Evolutionary conservation across 2,113 vertebrate species (phyloP).

Genomic region (Microcebus tavaratra): DNA sequence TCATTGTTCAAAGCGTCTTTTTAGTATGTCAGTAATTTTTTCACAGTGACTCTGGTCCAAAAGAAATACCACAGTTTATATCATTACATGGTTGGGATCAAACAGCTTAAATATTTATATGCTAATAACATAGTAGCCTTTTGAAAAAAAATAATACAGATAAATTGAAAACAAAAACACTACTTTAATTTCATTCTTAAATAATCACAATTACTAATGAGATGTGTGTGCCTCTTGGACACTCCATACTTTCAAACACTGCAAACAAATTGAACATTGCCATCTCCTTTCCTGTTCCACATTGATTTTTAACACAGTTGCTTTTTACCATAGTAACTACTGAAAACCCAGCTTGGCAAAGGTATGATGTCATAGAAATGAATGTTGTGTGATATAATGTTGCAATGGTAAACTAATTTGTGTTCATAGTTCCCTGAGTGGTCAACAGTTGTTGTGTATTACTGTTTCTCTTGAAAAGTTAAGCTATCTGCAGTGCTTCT

Average conservation of each 20-base stretch:
- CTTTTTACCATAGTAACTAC: conserved; percentile 19
- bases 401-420: conserved; percentile 26
- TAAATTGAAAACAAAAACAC: conserved; percentile 23
- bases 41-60: not conserved
- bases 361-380: not conserved
- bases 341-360: conserved; percentile 53
- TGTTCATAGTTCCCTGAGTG: conserved; percentile 5
- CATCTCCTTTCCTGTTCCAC: not conserved
- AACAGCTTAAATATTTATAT: conserved; percentile 37
- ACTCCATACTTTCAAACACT: conserved; percentile 24
- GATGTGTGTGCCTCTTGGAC: not conserved
- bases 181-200: conserved; percentile 50
- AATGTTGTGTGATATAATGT: conserved; percentile 9
- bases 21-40: conserved; percentile 28
- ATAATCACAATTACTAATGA: conserved; percentile 42
- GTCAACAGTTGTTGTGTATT: conserved; percentile 24
- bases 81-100: not conserved
- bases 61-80: conserved; percentile 31
- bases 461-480: conserved; percentile 28
- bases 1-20: not conserved
- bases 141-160: conserved; percentile 53
- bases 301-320: not conserved
- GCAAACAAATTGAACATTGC: not conserved
- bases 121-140: conserved; percentile 21
- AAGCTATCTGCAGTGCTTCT: not conserved